Evolutionary conservation across 2,113 vertebrate species (phyloP), one percentile per base, ranked within the genome.

Genomic region (Elanoides forficatus): DNA sequence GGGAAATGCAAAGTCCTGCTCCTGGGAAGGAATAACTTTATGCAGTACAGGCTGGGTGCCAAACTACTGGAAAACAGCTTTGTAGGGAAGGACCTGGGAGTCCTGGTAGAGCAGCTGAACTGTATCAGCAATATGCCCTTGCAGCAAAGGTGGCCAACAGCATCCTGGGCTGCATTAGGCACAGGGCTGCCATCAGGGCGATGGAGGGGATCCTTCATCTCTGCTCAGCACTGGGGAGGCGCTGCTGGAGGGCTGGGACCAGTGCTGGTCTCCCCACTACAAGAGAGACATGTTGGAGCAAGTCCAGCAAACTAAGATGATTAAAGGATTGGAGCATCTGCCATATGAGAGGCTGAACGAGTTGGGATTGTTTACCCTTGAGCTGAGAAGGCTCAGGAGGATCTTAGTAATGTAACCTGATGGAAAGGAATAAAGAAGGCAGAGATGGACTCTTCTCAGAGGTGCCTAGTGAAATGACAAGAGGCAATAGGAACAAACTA

Each of bases 111-210:
- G 14, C 27, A 52, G 70, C 13, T 76, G 52, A 88, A 66, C 30
- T 0, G 13, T 72, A 66, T 38, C 86, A 86, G 52, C 17, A 18
- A 9, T 2, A 3, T 11, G 38, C 11, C 58, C 74, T 12, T 3
- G 18, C 5, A 5, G 34, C 55, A 82, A 22, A 71, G 42, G 34
- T 1, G 1, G 73, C 40, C 74, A 66, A 17, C 13, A 78, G 25
- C 50, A 29, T 13, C 29, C 38, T 0, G 0, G 30, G 38, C 66
- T 32, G 40, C 13, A 3, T 3, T 21, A 48, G 48, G 55, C 65
- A 50, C 50, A n/a, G 32, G 52, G 52, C 21, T 65, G 18, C 9
- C 19, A n/a, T n/a, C 3, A 1, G 2, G 22, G 16, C 0, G 2
- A 71, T 12, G 40, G 19, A 38, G 16, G 29, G 63, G 40, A 65